Evolutionary conservation across 2,888 invertebrate genomes (phyloP).

Genomic region (Apamea epomidion): DNA sequence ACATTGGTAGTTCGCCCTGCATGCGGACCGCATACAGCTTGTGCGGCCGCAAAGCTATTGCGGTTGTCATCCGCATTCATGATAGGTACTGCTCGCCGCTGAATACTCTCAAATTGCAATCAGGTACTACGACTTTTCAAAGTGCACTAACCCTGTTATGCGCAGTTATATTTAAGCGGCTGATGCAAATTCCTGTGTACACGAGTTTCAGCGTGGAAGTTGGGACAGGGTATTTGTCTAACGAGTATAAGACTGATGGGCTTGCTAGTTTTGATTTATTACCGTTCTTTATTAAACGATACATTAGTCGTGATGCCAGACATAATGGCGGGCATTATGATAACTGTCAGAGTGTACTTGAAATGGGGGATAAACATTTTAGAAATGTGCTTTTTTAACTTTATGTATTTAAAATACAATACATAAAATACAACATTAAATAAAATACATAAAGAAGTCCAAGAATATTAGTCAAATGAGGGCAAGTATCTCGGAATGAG

Average conservation of each 20-base stretch:
- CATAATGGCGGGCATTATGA: conserved; percentile 23
- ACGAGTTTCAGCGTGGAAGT: conserved; percentile 44
- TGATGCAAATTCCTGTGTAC: conserved; percentile 54
- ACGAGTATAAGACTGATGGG: conserved; percentile 54
- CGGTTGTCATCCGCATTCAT: conserved; percentile 68
- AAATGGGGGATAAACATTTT: neutral
- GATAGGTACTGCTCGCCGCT: conserved; percentile 59
- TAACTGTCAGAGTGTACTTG: conserved; percentile 12
- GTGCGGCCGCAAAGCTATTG: conserved; percentile 68
- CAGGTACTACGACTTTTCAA: conserved; percentile 60
- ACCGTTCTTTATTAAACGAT: conserved; percentile 40
- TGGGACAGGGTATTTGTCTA: conserved; percentile 55
- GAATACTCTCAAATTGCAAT: conserved; percentile 64
- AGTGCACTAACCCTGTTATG: conserved; percentile 59
- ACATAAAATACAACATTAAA: no score
- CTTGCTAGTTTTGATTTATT: conserved; percentile 51
- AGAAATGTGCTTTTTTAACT: neutral
- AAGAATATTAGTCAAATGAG: no score
- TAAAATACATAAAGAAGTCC: no score
- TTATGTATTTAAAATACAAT: no score
- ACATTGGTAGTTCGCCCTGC: conserved; percentile 44
- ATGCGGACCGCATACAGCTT: conserved; percentile 62
- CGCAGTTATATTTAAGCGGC: conserved; percentile 58
- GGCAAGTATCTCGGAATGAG: no score
- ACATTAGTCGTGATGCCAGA: conserved; percentile 29